phyloP scores from a whole-genome alignment of 2,113 vertebrate genomes.

The Miniopterus natalensis region DNA sequence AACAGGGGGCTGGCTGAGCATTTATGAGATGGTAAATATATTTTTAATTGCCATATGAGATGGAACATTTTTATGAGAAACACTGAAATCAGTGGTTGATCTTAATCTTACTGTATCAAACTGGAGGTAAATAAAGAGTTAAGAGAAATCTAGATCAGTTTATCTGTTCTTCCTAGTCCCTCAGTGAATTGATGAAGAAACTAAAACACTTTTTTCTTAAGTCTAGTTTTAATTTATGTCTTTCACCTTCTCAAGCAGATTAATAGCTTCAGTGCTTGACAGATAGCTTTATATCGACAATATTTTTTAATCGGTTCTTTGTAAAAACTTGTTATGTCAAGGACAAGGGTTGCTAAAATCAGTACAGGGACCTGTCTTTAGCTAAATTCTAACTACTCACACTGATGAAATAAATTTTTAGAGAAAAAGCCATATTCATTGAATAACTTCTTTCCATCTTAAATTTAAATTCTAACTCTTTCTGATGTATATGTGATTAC shows the following conservation, averaged over 20 bases:
- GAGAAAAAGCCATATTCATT: not conserved
- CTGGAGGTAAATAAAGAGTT: not conserved
- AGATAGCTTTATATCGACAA: not conserved
- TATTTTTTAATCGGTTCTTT: not conserved
- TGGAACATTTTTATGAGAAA: not conserved
- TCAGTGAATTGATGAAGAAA: not conserved
- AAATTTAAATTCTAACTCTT: not conserved
- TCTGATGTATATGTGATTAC: not conserved
- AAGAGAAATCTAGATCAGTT: not conserved
- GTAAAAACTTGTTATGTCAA: not conserved
- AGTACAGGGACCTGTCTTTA: not conserved
- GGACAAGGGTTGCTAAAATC: not conserved
- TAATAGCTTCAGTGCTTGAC: not conserved
- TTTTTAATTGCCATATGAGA: slow-evolving; percentile 1
- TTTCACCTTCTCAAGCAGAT: not conserved
- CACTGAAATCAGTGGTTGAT: not conserved
- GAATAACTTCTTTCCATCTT: not conserved
- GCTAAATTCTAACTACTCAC: not conserved
- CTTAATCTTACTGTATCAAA: not conserved
- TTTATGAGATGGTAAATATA: not conserved
- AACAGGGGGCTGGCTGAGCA: slow-evolving; percentile 75
- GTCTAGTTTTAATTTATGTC: not conserved
- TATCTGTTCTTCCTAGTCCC: not conserved
- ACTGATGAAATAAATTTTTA: not conserved
- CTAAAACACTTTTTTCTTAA: not conserved